Evolutionary conservation across 2,888 invertebrate genomes (phyloP), one percentile per base, ranked within the genome.

Genomic region (Eilema griseolum): DNA sequence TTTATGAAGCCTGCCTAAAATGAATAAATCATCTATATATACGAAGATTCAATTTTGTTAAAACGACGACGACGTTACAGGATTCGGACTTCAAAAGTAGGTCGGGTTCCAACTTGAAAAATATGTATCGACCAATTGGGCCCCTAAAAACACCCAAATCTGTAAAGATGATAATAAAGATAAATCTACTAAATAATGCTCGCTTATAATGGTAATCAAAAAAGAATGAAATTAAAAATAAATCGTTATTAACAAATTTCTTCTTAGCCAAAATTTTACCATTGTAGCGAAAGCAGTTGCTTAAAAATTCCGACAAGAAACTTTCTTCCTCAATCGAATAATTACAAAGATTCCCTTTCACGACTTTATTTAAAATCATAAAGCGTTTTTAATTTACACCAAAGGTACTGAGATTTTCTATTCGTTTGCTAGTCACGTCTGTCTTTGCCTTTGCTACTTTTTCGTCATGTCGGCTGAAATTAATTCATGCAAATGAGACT

Each of bases 401-500:
- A 60, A 66, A 65, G 67, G 41, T 63, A 70, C 73, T 73, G 80
- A 82, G 85, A 86, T 84, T 86, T 75, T 67, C 78, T 68, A 86
- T 90, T 90, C 77, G 82, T 80, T 88, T 88, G 77, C 90, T 37
- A 70, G 82, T 88, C 90, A 90, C 90, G 90, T 90, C 82, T 84
- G 75, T 68, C 72, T 74, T 56, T 66, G 72, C 78, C 70, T 77
- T 76, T 72, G 75, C 83, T 77, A 86, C 85, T 86, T 88, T 89
- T 90, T 87, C 85, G 88, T 86, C 83, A 85, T 86, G 87, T 85
- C 86, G 74, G 83, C 87, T 86, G 77, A 90, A 91, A 91, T 90
- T 90, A 92, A 91, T 91, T 91, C 87, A 91, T 92, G 92, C 87
- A 91, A 92, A 92, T 89, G 85, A 87, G 83, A 77, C 79, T 82